Evolutionary conservation across 1,140 invertebrate species (phyloP), one percentile per base, ranked within the genome.

Genomic region (Neoseiulus cucumeris): DNA sequence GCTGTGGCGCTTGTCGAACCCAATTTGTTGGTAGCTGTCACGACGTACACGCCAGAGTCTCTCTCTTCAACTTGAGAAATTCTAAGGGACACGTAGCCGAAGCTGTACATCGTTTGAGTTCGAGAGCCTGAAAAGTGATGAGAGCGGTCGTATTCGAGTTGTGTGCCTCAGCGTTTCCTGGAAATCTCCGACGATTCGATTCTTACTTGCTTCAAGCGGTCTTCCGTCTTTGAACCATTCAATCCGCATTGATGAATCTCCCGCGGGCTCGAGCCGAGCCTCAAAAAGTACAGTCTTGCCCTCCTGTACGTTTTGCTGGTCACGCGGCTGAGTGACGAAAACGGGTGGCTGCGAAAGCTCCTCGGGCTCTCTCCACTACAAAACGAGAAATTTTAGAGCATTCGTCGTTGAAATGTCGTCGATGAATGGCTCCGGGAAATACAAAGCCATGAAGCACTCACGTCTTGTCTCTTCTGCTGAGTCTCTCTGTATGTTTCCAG

Each of bases 221-320:
- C 83, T 83, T 66, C 89, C 91, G 78, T 98, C 89, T 73, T 94
- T 94, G 47, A 91, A 82, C 93, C 93, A 97, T 78, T 95, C 91
- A 9, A 97, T 89, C 73, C 81, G 84, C 72, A 98, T 82, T 44
- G 85, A 87, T 1, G 90, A 83, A 75, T 98, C 93, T 33, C 90
- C 89, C 64, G 93, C 79, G 68, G 93, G 93, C 75, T 94, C 87
- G 42, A 98, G 81, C 64, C 89, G 83, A 70, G 91, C 91, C 70
- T 97, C 93, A 74, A 96, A 96, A 76, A 95, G 91, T 65, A 90
- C 89, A 73, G 91, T 91, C 70, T 90, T 89, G 68, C 89, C 88
- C 81, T 97, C 92, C 70, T 33, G 22, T 64, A 66, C 20, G 44
- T 68, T 68, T 42, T 85, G 75, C 77, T 93, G 86, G 78, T 92